A percentile compares a stretch with the other conserved stretches of the same genome.
Conservation (phyloP, 2,888 invertebrate species). For the Cyrtodaria siliqua region DNA sequence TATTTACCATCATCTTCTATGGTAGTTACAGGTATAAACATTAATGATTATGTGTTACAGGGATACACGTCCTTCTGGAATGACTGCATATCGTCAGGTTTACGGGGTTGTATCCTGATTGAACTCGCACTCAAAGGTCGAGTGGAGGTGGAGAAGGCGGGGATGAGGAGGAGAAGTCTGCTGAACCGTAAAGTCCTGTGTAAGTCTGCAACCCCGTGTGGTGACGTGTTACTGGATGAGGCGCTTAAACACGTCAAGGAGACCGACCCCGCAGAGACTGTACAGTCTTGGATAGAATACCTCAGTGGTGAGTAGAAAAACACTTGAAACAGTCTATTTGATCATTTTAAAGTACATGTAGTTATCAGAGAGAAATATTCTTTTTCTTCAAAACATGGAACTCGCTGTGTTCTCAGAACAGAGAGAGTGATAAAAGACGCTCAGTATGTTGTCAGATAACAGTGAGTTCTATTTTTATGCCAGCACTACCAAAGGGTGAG, state of each 20-base stretch:
- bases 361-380: no score
- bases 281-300: conserved; percentile 99
- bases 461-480: no score
- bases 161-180: conserved; percentile 95
- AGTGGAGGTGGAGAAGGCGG: conserved; percentile 98
- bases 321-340: no score
- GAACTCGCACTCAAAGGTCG: conserved; percentile 98
- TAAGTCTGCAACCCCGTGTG: conserved; percentile 96
- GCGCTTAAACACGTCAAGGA: conserved; percentile 99
- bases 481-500: no score
- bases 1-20: no score
- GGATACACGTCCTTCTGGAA: conserved; percentile 97
- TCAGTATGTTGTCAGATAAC: no score
- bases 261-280: conserved; percentile 98
- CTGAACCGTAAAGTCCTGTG: conserved; percentile 92
- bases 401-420: no score
- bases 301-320: conserved; percentile 96
- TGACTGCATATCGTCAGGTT: conserved; percentile 99
- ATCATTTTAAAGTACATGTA: no score
- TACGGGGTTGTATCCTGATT: conserved; percentile 99
- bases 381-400: no score
- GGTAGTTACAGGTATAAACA: no score
- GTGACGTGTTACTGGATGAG: conserved; percentile 96
- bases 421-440: no score
- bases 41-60: conserved; percentile 67